Evolutionary conservation across 2,113 vertebrate species (phyloP), one percentile per base, ranked within the genome.

Genomic region (Calypte anna): DNA sequence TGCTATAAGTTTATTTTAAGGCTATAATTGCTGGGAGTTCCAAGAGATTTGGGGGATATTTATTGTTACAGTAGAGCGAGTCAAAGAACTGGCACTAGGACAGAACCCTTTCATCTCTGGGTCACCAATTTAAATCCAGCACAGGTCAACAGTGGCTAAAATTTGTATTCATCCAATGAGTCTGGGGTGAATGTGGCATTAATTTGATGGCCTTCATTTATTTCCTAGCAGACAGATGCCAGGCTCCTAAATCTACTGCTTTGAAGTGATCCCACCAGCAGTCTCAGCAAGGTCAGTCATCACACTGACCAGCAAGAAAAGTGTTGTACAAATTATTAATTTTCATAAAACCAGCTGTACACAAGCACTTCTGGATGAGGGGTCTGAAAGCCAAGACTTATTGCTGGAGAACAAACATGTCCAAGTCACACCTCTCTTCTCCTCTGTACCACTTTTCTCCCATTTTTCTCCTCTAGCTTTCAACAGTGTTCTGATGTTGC

Each of bases 1-100:
- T 91, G 91, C 67, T 92, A 77, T 90, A 91, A 91, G 93, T 96
- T 96, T 96, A 94, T 96, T 94, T 96, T 94, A 92, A 95, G 95
- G 90, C 74, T 94, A 51, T 94, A 70, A 93, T 77, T 94, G 74
- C 81, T 93, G 67, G 51, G 87, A 94, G 84, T 86, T 96, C 68
- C 84, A 54, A 82, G 87, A 91, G 72, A 88, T 92, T 82, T 90
- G 59, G 78, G 78, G 63, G 14, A 72, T 94, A 96, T 95, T 97
- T 97, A 77, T 96, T 97, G 89, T 94, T 95, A 89, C 48, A 93
- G 89, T 54, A 94, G 25, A 76, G 30, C 3, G 1, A 94, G 89
- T 70, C 67, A 74, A 92, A 87, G 82, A 73, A 82, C 68, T 66
- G 48, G 90, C 79, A 80, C 46, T 80, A 59, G 86, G 79, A 83